These are phyloP conservation scores for Laspeyria flexula DNA, from an alignment of 2,888 invertebrate genomes.

Conservation along the genomic window DNA sequence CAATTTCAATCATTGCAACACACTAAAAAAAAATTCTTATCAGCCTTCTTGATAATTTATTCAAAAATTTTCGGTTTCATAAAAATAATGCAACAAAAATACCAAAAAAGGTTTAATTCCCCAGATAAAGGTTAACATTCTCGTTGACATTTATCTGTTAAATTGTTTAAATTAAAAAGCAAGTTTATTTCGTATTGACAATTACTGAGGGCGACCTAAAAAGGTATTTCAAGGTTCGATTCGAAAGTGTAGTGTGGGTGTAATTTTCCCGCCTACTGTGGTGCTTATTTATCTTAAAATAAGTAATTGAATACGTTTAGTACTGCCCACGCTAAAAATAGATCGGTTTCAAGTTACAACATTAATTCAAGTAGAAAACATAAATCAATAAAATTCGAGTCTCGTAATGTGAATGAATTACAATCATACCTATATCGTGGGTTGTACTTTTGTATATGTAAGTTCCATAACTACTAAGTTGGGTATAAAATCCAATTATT, in stretches of 20 bases:
- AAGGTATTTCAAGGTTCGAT: constrained; percentile 35
- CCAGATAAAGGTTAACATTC: constrained; percentile 6
- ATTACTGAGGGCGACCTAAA: constrained; percentile 22
- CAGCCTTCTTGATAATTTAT: too few species aligned
- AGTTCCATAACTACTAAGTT: background rate
- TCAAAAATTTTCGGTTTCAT: too few species aligned
- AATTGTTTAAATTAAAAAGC: constrained; percentile 2
- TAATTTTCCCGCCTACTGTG: constrained; percentile 21
- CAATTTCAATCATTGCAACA: too few species aligned
- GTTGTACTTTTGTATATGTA: background rate
- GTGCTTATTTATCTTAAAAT: constrained; percentile 24
- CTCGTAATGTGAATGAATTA: background rate
- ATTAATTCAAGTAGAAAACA: background rate
- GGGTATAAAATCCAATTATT: too few species aligned
- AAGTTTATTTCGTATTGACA: constrained; percentile 12
- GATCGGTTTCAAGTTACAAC: background rate
- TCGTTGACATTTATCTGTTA: constrained; percentile 10
- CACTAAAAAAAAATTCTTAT: too few species aligned
- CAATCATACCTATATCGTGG: background rate
- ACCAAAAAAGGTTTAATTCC: background rate
- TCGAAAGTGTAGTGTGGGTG: constrained; percentile 41
- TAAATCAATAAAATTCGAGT: background rate
- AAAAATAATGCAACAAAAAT: too few species aligned
- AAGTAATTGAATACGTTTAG: constrained; percentile 30
- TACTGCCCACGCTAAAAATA: constrained; percentile 24